Evolutionary conservation across 1,140 invertebrate species (phyloP).

Genomic region (Mesaphorura yosii): DNA sequence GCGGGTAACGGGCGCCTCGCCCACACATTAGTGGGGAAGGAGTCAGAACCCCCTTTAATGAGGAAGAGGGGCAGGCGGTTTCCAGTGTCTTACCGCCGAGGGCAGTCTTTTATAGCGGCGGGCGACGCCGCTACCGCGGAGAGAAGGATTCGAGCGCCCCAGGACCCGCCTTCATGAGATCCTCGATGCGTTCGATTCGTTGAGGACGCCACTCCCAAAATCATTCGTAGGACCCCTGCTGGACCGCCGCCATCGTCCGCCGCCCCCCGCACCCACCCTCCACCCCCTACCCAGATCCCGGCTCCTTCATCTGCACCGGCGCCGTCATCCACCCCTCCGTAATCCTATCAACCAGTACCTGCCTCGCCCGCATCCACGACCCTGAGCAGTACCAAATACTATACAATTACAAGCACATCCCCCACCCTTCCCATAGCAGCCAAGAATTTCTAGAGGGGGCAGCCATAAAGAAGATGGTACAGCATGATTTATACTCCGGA

Average conservation of each 20-base stretch:
- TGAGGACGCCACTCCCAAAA: not conserved
- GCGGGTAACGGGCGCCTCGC: too few relatives aligned
- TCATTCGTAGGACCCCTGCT: slow-evolving; percentile 14
- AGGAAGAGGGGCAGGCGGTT: too few relatives aligned
- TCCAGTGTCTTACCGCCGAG: too few relatives aligned
- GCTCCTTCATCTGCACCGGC: slow-evolving; percentile 26
- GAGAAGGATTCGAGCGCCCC: not conserved
- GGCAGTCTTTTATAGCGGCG: not conserved
- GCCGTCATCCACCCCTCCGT: slow-evolving; percentile 14
- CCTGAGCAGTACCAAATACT: slow-evolving; percentile 22
- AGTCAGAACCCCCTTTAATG: too few relatives aligned
- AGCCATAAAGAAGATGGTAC: slow-evolving; percentile 14
- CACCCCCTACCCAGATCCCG: slow-evolving; percentile 16
- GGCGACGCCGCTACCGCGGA: not conserved
- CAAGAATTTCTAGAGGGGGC: slow-evolving; percentile 14
- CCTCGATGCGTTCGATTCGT: not conserved
- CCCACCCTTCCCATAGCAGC: slow-evolving; percentile 20
- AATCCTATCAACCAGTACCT: slow-evolving; percentile 25
- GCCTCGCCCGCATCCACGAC: slow-evolving; percentile 24
- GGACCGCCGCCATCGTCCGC: slow-evolving; percentile 25
- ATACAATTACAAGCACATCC: slow-evolving; percentile 10
- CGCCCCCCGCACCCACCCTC: slow-evolving; percentile 12
- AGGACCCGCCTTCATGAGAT: not conserved
- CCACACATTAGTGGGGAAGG: too few relatives aligned
- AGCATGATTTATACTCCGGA: not conserved